A percentile compares a stretch with the other conserved stretches of the same genome.
Conservation (phyloP, 2,797 vertebrate species). For the Carcharodon carcharias region DNA sequence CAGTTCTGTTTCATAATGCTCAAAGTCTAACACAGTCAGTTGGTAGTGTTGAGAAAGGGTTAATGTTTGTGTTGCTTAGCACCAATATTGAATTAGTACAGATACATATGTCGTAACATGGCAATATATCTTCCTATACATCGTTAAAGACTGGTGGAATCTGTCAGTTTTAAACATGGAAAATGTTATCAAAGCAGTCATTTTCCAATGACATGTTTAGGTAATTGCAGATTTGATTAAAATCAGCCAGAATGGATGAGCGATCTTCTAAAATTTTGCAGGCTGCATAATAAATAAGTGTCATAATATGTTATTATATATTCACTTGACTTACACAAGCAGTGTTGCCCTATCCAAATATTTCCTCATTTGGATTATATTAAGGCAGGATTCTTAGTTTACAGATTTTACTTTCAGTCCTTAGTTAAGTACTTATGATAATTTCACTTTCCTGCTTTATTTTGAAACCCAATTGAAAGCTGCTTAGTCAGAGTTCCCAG, state of each 20-base stretch:
- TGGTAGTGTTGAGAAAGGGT: not conserved
- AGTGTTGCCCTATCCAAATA: constrained; percentile 33
- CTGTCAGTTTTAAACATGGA: constrained; percentile 30
- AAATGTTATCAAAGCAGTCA: constrained; percentile 37
- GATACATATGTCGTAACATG: not conserved
- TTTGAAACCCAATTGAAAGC: not conserved
- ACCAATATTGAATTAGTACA: not conserved
- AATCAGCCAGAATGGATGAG: constrained; percentile 28
- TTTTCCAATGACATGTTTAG: constrained; percentile 32
- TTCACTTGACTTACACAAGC: constrained; percentile 37
- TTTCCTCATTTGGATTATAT: constrained; percentile 19
- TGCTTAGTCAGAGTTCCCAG: not conserved
- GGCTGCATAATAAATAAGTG: constrained; percentile 31
- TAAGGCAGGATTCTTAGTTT: not conserved
- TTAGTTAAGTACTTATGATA: not conserved
- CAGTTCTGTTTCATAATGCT: not conserved
- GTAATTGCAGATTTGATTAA: constrained; percentile 37
- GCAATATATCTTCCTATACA: constrained; percentile 28
- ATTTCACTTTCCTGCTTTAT: not conserved
- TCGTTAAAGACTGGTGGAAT: not conserved
- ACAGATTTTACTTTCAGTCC: not conserved
- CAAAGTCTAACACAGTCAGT: not conserved
- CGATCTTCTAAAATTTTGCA: constrained; percentile 36
- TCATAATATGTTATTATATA: constrained; percentile 34
- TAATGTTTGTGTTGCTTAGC: not conserved